These are phyloP conservation scores for Lordiphosa andalusiaca DNA, from an alignment of 2,888 invertebrate genomes.

Conservation along the genomic window DNA sequence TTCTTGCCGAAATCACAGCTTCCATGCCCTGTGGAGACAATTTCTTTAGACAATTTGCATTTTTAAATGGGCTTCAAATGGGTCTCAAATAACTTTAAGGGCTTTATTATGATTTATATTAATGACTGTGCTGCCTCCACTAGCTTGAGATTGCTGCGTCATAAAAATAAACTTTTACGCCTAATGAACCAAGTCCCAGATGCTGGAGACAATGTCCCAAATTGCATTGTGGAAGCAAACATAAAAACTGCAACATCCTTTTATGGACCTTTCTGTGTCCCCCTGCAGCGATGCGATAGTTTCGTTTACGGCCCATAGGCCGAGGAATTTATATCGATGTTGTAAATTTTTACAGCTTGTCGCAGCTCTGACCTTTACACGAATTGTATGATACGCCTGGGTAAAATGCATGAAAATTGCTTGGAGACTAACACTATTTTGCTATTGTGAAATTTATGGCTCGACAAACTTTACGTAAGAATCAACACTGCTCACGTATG, in stretches of 20 bases:
- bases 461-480: slow-evolving; percentile 15
- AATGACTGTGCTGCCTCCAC: slow-evolving; percentile 17
- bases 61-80: slow-evolving; percentile 18
- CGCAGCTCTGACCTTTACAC: slow-evolving; percentile 21
- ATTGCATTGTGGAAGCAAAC: slow-evolving; percentile 31
- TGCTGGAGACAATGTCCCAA: slow-evolving; percentile 37
- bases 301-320: slow-evolving; percentile 29
- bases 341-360: slow-evolving; percentile 35
- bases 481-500: slow-evolving; percentile 1
- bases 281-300: slow-evolving; percentile 14
- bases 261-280: slow-evolving; percentile 8
- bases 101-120: slow-evolving; percentile 35
- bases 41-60: slow-evolving; percentile 17
- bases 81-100: slow-evolving; percentile 27
- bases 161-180: slow-evolving; percentile 32
- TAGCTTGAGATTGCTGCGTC: not conserved
- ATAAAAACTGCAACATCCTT: slow-evolving; percentile 38
- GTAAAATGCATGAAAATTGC: slow-evolving; percentile 39
- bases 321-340: slow-evolving; percentile 30
- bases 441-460: slow-evolving; percentile 21
- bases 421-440: slow-evolving; percentile 24
- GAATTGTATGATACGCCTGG: slow-evolving; percentile 36
- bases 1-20: no score
- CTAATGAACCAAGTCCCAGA: slow-evolving; percentile 32
- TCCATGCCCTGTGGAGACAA: not conserved